Evolutionary conservation across 2,113 vertebrate genomes (phyloP), one percentile per base, ranked within the genome.

Genomic region (Brevimyrus niger): DNA sequence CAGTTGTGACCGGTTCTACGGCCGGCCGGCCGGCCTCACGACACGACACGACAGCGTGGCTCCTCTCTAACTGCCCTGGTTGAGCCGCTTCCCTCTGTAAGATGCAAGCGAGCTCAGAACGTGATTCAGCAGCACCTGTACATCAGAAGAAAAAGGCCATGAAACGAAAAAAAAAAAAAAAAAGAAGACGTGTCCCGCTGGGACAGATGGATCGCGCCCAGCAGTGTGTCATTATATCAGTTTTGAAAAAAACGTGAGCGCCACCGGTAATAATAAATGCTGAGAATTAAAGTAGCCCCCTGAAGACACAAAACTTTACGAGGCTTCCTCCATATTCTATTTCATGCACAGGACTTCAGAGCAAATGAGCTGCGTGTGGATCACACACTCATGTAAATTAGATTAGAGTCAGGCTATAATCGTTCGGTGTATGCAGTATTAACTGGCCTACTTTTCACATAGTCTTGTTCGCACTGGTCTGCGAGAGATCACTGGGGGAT

Each of bases 311-410:
- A 92, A 95, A 94, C 89, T 92, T 94, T 91, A 86, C 23, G 11
- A 87, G 88, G 9, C 47, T 35, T 76, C 90, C 92, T 92, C 93
- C 93, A 89, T 90, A 95, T 96, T 95, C 95, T 55, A 91, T 95
- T 95, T 96, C 94, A 95, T 94, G 93, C 92, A 89, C 93, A 87
- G 84, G 89, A 93, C 95, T 94, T 94, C 93, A 95, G 92, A 94
- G 94, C 90, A 91, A 92, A 93, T 91, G 89, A 92, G 91, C 90
- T 31, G 85, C 91, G 90, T 89, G 58, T 73, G 89, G 89, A 90
- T 92, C 89, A 73, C 92, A 80, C 88, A 0, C 93, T 95, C 94
- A 95, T 95, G 92, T 93, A 95, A 95, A 93, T 95, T 94, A 93
- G 92, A 95, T 94, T 92, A 92, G 90, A 93, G 90, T 90, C 89